These are phyloP conservation scores for Crypturellus tataupa DNA, from an alignment of 2,797 vertebrate genomes.

Conservation along the genomic window DNA sequence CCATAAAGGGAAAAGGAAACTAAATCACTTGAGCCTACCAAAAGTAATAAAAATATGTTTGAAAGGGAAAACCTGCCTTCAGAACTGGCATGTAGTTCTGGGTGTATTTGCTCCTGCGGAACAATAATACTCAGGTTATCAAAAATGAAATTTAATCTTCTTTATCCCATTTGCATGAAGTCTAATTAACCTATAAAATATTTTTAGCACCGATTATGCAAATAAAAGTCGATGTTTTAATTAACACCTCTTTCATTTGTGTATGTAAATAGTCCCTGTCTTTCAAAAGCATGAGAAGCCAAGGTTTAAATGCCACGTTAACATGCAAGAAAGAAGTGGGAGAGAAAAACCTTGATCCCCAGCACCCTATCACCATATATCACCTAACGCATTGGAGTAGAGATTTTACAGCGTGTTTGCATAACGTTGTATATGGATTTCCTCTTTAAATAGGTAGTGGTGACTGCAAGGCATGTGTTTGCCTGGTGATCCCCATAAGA, in stretches of 20 bases:
- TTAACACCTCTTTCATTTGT: conserved; percentile 39
- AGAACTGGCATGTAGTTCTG: background rate
- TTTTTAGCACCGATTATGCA: conserved; percentile 71
- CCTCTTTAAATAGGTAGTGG: background rate
- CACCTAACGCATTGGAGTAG: background rate
- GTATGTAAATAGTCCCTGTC: conserved; percentile 23
- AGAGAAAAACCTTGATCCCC: background rate
- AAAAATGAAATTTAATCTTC: conserved; percentile 33
- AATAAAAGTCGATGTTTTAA: conserved; percentile 60
- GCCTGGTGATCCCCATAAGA: background rate
- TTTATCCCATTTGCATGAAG: conserved; percentile 40
- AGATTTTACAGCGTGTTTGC: background rate
- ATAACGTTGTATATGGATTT: background rate
- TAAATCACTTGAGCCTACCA: background rate
- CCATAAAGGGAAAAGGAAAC: background rate
- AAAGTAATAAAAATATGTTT: background rate
- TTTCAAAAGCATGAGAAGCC: background rate
- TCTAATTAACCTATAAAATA: conserved; percentile 71
- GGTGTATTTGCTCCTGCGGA: background rate
- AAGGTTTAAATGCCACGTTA: background rate
- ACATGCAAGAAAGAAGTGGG: background rate
- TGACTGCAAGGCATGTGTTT: background rate
- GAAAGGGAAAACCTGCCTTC: background rate
- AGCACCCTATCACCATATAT: background rate
- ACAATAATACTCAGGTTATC: conserved; percentile 5